Percentiles rank a stretch among this genome's conserved stretches.
phyloP scores from a whole-genome alignment of 2,113 vertebrate genomes.

The Trachemys scripta region DNA sequence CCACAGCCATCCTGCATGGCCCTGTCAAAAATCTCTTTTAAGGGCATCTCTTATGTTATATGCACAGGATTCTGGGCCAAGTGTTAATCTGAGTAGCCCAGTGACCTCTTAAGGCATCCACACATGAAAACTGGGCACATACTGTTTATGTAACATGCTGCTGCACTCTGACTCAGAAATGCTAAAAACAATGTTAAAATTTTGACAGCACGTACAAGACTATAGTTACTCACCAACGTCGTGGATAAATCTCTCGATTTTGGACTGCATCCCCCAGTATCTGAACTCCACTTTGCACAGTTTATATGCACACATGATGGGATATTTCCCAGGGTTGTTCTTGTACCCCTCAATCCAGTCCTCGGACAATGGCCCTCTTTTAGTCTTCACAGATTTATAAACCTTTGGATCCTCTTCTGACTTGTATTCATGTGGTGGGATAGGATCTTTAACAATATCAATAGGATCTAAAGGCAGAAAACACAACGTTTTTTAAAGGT shows the following conservation, averaged over 20 bases:
- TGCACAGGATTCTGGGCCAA: neutral
- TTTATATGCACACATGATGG: constrained; percentile 99
- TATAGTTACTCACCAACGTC: constrained; percentile 89
- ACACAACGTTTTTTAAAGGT: neutral
- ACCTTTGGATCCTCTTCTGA: constrained; percentile 94
- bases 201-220: neutral
- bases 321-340: constrained; percentile 84
- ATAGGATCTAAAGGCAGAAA: constrained; percentile 86
- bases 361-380: constrained; percentile 91
- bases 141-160: neutral
- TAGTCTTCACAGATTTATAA: constrained; percentile 92
- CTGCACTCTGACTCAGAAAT: neutral
- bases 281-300: constrained; percentile 99
- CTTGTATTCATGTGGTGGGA: constrained; percentile 93
- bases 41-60: neutral
- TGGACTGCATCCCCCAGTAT: constrained; percentile 99
- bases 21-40: neutral
- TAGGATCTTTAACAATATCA: constrained; percentile 95
- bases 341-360: constrained; percentile 95
- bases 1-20: neutral
- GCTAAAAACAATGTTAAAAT: neutral
- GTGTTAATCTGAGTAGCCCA: neutral
- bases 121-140: neutral
- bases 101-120: neutral
- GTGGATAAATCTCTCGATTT: constrained; percentile 98